phyloP scores from a whole-genome alignment of 2,113 vertebrate genomes.

The Hippocampus zosterae region DNA sequence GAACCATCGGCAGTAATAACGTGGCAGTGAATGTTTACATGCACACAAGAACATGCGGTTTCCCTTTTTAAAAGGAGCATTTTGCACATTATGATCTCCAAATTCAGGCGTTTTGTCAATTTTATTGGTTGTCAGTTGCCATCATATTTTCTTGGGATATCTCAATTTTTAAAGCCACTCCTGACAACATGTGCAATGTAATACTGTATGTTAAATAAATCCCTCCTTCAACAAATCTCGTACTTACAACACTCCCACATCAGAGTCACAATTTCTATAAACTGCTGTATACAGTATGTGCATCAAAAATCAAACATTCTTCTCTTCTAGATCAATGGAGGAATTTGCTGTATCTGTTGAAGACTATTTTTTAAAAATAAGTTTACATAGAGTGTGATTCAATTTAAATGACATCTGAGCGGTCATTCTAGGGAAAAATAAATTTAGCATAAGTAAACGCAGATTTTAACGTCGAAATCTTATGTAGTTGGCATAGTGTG shows the following conservation, averaged over 20 bases:
- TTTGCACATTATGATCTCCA: conserved; percentile 10
- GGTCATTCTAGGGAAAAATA: conserved; percentile 4
- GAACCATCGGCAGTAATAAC: conserved; percentile 10
- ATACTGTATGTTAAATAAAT: background rate
- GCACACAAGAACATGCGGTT: conserved; percentile 22
- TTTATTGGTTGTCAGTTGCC: conserved; percentile 2
- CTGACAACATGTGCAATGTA: background rate
- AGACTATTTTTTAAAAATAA: background rate
- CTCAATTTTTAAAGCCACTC: background rate
- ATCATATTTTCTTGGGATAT: background rate
- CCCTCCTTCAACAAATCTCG: background rate
- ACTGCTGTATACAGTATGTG: background rate
- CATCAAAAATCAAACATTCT: background rate
- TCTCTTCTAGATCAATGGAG: background rate
- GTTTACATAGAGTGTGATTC: background rate
- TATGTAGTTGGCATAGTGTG: conserved; percentile 5
- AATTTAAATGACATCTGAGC: background rate
- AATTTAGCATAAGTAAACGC: background rate
- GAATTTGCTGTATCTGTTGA: background rate
- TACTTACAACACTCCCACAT: background rate
- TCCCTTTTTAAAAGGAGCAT: background rate
- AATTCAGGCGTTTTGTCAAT: background rate
- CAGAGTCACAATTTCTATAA: background rate
- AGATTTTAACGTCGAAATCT: conserved; percentile 11
- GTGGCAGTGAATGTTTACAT: conserved; percentile 43